phyloP scores from a whole-genome alignment of 1,140 invertebrate genomes.

The Hyposmocoma kahamanoa region DNA sequence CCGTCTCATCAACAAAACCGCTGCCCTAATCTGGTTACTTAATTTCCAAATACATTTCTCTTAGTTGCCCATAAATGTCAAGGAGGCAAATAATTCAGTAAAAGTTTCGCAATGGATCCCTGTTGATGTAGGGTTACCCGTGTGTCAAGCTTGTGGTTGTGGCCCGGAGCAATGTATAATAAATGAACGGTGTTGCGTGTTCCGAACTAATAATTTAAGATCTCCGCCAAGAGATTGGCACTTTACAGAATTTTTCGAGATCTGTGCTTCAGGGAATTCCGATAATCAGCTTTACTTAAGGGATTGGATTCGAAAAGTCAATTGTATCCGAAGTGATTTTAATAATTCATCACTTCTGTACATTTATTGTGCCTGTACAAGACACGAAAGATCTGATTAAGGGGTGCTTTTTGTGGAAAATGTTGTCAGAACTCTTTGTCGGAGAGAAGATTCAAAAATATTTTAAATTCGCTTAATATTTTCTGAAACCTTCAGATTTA shows the following conservation, averaged over 20 bases:
- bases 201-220: slow-evolving; percentile 47
- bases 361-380: slow-evolving; percentile 29
- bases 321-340: slow-evolving; percentile 66
- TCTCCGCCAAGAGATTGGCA: slow-evolving; percentile 51
- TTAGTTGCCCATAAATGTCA: slow-evolving; percentile 54
- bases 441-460: too few relatives aligned
- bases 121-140: not conserved
- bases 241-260: slow-evolving; percentile 56
- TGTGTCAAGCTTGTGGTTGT: too few relatives aligned
- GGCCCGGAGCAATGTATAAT: slow-evolving; percentile 37
- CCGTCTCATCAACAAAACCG: slow-evolving; percentile 45
- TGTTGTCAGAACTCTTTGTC: too few relatives aligned
- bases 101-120: slow-evolving; percentile 27
- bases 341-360: slow-evolving; percentile 61
- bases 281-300: slow-evolving; percentile 70
- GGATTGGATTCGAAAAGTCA: slow-evolving; percentile 63
- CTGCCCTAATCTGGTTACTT: slow-evolving; percentile 52
- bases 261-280: slow-evolving; percentile 41
- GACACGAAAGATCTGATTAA: slow-evolving; percentile 29
- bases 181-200: slow-evolving; percentile 47
- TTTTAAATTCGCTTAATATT: too few relatives aligned
- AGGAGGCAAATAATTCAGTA: slow-evolving; percentile 40
- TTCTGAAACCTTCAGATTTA: too few relatives aligned
- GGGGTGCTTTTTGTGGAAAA: slow-evolving; percentile 6
- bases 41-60: slow-evolving; percentile 63